Evolutionary conservation across 2,888 invertebrate genomes (phyloP).

Genomic region (Dicycla oo): DNA sequence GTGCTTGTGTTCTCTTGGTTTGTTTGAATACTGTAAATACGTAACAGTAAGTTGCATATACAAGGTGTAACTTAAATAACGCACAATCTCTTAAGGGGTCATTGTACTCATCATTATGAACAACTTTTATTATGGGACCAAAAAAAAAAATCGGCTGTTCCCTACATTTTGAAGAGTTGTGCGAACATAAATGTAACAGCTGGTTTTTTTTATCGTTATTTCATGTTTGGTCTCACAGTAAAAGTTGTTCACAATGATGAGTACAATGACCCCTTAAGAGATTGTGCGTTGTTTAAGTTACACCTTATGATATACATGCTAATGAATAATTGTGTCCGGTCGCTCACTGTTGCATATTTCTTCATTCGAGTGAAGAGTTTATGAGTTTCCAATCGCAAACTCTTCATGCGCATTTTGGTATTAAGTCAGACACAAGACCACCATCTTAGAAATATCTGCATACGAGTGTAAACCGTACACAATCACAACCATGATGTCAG

Average conservation of each 20-base stretch:
- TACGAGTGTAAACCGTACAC: neutral
- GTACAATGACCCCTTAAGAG: too few species aligned
- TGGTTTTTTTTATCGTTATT: too few species aligned
- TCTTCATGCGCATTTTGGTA: neutral
- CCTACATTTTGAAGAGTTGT: too few species aligned
- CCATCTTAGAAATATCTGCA: neutral
- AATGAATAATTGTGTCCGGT: neutral
- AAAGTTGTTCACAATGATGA: too few species aligned
- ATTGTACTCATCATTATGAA: too few species aligned
- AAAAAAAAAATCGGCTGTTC: too few species aligned
- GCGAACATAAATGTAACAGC: too few species aligned
- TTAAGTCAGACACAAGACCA: constrained; percentile 33
- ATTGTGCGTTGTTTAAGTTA: too few species aligned
- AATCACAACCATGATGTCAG: neutral
- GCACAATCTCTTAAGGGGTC: too few species aligned
- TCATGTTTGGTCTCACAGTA: too few species aligned
- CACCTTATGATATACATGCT: neutral
- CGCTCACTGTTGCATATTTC: constrained; percentile 16
- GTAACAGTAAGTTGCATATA: constrained; percentile 25
- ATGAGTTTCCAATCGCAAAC: neutral
- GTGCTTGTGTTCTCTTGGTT: constrained; percentile 73
- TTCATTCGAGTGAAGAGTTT: constrained; percentile 1
- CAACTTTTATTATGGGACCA: too few species aligned
- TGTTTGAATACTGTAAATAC: constrained; percentile 74
- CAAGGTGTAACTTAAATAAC: too few species aligned